Percentiles rank a stretch among this genome's conserved stretches.
Conservation (phyloP, 2,888 invertebrate species). For the Drosophila koepferae region DNA sequence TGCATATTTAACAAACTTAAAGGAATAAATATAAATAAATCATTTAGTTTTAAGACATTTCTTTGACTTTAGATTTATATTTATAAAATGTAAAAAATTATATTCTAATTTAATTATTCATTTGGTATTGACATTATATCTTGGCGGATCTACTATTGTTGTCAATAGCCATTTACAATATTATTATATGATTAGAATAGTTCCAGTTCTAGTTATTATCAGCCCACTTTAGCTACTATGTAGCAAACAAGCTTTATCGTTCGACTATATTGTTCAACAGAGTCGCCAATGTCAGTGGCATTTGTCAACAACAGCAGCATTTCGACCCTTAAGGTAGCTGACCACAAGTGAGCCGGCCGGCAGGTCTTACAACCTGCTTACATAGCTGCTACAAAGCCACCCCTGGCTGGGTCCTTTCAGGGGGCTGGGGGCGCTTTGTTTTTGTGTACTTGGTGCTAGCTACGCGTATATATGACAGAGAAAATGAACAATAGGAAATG, state of each 20-base stretch:
- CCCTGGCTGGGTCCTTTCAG: conserved; percentile 24
- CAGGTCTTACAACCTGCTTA: conserved; percentile 63
- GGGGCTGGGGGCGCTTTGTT: conserved; percentile 61
- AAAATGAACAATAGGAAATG: conserved; percentile 7
- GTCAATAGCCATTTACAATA: neutral
- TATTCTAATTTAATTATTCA: neutral
- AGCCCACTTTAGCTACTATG: neutral
- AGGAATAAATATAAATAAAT: neutral
- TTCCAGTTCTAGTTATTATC: neutral
- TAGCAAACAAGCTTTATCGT: neutral
- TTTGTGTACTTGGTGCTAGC: conserved; percentile 67
- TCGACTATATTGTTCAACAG: conserved; percentile 1
- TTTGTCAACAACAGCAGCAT: conserved; percentile 61
- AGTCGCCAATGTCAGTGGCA: conserved; percentile 31
- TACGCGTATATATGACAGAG: conserved; percentile 6
- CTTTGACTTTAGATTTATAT: too few relatives aligned
- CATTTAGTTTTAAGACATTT: neutral
- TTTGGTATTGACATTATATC: neutral
- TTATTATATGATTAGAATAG: neutral
- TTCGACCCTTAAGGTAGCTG: conserved; percentile 60
- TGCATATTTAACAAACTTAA: neutral
- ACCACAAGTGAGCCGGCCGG: conserved; percentile 69
- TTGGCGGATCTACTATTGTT: too few relatives aligned
- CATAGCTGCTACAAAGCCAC: conserved; percentile 35
- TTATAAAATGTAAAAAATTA: neutral